Evolutionary conservation across 2,113 vertebrate species (phyloP), one percentile per base, ranked within the genome.

Genomic region (Strix aluco): DNA sequence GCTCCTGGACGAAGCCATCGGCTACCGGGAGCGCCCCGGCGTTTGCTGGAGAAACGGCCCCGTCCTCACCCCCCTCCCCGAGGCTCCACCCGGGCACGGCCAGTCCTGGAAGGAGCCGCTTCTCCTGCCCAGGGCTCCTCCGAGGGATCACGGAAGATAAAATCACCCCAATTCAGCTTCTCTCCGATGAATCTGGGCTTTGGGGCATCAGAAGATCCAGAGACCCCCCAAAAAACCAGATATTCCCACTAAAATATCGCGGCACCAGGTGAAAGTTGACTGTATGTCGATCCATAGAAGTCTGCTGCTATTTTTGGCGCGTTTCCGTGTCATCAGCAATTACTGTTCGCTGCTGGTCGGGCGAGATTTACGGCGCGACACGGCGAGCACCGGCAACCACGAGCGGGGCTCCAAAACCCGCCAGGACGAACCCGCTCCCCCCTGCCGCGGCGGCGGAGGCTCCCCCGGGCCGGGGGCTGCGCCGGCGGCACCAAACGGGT

Each of bases 51-150:
- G 16, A 58, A 69, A 34, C 0, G 14, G 54, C 44, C 59, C 80
- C 2, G 0, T 34, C 55, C 36, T 51, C 4, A 0, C 6, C 10
- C 65, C 30, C 23, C 5, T n/a, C 13, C 38, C 30, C 3, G 1
- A n/a, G 46, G 36, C 30, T 30, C 38, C 19, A 11, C 57, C 23
- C 12, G 8, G 40, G 30, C 12, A 57, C 7, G 3, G n/a, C 13
- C 5, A 1, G 30, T 18, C n/a, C 46, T n/a, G 67, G 32, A 62
- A 15, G 25, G 32, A 63, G 32, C 38, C 4, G 1, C 36, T 27
- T 26, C 47, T 49, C 58, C 74, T 17, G 30, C 61, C 46, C 26
- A 21, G 26, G 40, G 49, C 26, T 63, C 47, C 38, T 40, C 40
- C 11, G 11, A 40, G 40, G 40, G 40, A 40, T 13, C 14, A 20